Evolutionary conservation across 2,113 vertebrate species (phyloP), one percentile per base, ranked within the genome.

Genomic region (Sceloporus undulatus): DNA sequence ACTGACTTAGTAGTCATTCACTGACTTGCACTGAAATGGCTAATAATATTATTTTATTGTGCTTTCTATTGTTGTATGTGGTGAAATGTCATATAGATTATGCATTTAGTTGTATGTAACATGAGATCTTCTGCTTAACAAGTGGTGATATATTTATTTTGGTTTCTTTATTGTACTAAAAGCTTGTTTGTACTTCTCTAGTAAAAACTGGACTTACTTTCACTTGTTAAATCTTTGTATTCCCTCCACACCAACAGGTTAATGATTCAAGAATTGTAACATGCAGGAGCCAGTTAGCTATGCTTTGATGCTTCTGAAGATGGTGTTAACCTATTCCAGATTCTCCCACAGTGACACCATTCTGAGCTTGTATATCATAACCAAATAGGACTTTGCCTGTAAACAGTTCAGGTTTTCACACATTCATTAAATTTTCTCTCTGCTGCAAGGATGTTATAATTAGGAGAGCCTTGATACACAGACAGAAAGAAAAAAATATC

Each of bases 251-350:
- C 66, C 0, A 0, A 13, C 1, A 34, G 14, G 52, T 91, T 94
- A 95, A 92, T 95, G 82, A 94, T 95, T 95, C 1, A 6, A 79
- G 29, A 90, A 59, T 73, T 86, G 79, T 91, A 91, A 75, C 77
- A 42, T 81, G 81, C 83, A 90, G 65, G 68, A 84, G 73, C 48
- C 56, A 94, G 93, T 94, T 82, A 92, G 92, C 88, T 91, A 88
- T 0, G 66, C 84, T 94, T 84, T 91, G 73, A 84, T 88, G 84
- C 82, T 94, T 68, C 10, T 9, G 27, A 90, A 14, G 40, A 42
- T 25, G 16, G 52, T 90, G 62, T 0, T 9, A 62, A 81, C n/a
- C 25, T 34, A 42, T 85, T 29, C 3, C 66, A 87, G 38, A 54
- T 34, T 18, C 8, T 4, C 48, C 85, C 5, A 34, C 25, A 88